Evolutionary conservation across 2,113 vertebrate genomes (phyloP).

Genomic region (Saccopteryx bilineata): DNA sequence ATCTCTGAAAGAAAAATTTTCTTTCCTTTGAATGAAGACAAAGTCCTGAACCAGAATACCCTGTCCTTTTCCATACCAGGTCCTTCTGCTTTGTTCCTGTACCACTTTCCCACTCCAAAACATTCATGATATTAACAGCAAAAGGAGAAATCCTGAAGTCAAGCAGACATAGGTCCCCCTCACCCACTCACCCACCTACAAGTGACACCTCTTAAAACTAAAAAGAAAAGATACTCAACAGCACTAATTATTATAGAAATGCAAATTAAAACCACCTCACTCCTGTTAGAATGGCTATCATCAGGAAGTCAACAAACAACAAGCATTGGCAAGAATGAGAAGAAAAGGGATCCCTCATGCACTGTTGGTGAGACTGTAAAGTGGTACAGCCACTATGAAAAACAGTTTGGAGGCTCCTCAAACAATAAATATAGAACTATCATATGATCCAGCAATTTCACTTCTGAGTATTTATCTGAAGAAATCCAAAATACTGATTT

Average conservation of each 20-base stretch:
- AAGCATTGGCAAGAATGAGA: no score
- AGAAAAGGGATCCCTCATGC: no score
- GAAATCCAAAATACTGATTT: no score
- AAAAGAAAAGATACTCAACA: background rate
- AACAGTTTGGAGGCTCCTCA: background rate
- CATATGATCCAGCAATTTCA: background rate
- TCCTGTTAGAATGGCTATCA: no score
- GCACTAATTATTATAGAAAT: no score
- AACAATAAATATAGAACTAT: background rate
- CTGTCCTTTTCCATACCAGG: background rate
- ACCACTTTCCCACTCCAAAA: background rate
- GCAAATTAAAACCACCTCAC: no score
- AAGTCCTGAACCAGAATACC: background rate
- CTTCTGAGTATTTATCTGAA: background rate
- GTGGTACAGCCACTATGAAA: no score
- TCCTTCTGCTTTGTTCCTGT: no score
- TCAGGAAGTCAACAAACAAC: no score
- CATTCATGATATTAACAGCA: background rate
- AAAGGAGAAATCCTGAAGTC: background rate
- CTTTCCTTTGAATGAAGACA: background rate
- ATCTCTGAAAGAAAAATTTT: background rate
- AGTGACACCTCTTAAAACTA: background rate
- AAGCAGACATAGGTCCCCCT: no score
- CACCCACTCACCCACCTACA: background rate
- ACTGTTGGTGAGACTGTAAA: no score